Base-by-base conservation (phyloP, 1,140 invertebrate genomes). In the Neocloeon triangulifer region DNA sequence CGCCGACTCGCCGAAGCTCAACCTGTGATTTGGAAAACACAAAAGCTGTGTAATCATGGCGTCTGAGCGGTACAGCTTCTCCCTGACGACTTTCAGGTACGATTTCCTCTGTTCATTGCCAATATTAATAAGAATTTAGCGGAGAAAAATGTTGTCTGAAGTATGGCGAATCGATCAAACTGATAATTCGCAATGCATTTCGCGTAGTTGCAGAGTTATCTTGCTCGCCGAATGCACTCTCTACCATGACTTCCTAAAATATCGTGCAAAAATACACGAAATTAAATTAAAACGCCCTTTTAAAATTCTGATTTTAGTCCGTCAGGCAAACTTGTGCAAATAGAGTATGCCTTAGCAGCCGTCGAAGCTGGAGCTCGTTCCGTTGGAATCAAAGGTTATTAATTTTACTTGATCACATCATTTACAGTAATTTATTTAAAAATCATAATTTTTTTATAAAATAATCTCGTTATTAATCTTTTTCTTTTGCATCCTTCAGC, bases 311-410 rank as follows among this genome's bases (percentile, higher is more conserved):
- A 42, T 67, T 68, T 29, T 52, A 97, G 94, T 53, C 95, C 95
- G 8, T 97, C 92, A 15, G 95, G 95, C 40, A 99, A 99, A 59
- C 64, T 99, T 36, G 94, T 98, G 16, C 95, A 99, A 61, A 95
- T 99, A 50, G 95, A 99, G 65, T 99, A 99, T 85, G 95, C 95
- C 1, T 65, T 99, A 53, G 88, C 88, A 34, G 95, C 95, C 21
- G 95, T 99, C 12, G 85, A 88, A 34, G 84, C 88, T 38, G 94
- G 95, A 39, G 89, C 92, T n/a, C 88, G 94, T 1, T 95, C 91
- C 32, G 91, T 99, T 38, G 95, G 92, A 29, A 95, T 99, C 36
- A 95, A 96, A 74, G 81, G 82, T 82, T 56, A 45, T 39, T 38
- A 37, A 21, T 32, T n/a, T 39, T 25, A 19, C 4, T 13, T 17